A percentile compares a stretch with the other conserved stretches of the same genome.
phyloP scores from a whole-genome alignment of 2,888 invertebrate species.

The Metallyticus violacea region DNA sequence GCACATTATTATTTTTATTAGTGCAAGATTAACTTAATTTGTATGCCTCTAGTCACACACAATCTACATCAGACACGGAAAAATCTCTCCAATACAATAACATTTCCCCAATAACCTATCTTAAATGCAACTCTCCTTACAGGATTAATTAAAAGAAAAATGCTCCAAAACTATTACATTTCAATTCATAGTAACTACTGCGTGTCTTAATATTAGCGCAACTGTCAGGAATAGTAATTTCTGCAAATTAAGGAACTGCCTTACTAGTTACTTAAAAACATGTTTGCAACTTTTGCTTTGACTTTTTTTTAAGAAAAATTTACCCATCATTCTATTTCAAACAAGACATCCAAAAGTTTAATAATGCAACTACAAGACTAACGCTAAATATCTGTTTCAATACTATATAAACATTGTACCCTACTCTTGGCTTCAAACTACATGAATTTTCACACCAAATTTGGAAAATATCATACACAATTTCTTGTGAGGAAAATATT shows the following conservation, averaged over 20 bases:
- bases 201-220: conserved; percentile 20
- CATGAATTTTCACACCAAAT: conserved; percentile 2
- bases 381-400: neutral
- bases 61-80: neutral
- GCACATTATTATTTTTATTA: neutral
- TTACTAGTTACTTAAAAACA: neutral
- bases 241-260: neutral
- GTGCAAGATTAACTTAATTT: neutral
- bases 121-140: neutral
- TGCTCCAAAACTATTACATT: conserved; percentile 26
- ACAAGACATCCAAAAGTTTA: conserved; percentile 9
- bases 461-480: conserved; percentile 17
- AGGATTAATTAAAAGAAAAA: conserved; percentile 14
- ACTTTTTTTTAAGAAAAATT: neutral
- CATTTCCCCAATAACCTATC: neutral
- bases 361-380: neutral
- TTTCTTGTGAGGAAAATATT: conserved; percentile 22
- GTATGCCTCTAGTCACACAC: conserved; percentile 3
- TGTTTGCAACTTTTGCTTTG: neutral
- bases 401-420: conserved; percentile 11
- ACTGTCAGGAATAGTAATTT: conserved; percentile 8
- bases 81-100: neutral
- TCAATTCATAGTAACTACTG: conserved; percentile 27
- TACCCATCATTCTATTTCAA: neutral
- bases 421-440: neutral